These are phyloP conservation scores for Camponotus fellah DNA, from an alignment of 2,888 invertebrate species.

Conservation along the genomic window DNA sequence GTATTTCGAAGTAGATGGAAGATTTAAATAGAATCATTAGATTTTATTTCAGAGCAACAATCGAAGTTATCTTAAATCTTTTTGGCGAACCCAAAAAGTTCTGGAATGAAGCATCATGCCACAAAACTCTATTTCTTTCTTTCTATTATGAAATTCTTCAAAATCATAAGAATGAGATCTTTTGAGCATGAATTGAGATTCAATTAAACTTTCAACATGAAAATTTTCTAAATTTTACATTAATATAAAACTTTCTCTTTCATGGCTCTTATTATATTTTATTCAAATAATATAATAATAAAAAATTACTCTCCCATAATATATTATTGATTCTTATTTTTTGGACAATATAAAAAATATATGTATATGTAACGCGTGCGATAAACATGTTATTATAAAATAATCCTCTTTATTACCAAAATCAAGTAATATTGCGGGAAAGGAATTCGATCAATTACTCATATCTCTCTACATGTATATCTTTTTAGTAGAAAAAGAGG, in stretches of 20 bases:
- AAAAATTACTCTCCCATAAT: not conserved
- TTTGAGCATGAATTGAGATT: not conserved
- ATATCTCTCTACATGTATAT: constrained; percentile 70
- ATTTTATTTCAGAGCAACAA: not conserved
- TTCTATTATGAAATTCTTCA: constrained; percentile 18
- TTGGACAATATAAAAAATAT: not conserved
- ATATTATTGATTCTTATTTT: not conserved
- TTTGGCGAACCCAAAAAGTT: not conserved
- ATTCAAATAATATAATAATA: not conserved
- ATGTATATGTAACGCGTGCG: not conserved
- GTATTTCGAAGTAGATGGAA: constrained; percentile 7
- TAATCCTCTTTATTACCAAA: constrained; percentile 7
- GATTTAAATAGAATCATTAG: not conserved
- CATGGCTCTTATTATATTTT: not conserved
- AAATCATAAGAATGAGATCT: constrained; percentile 1
- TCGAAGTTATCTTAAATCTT: constrained; percentile 24
- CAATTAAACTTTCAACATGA: constrained; percentile 10
- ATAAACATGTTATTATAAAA: not conserved
- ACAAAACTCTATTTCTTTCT: not conserved
- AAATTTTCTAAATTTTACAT: not conserved
- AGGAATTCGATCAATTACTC: constrained; percentile 78
- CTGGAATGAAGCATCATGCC: not conserved
- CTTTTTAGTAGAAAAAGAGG: constrained; percentile 64
- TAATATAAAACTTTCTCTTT: not conserved
- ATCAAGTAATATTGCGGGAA: constrained; percentile 60